Percentiles rank a stretch among this genome's conserved stretches.
These are phyloP conservation scores for Polymixis flavicincta DNA, from an alignment of 2,888 invertebrate genomes.

Conservation along the genomic window DNA sequence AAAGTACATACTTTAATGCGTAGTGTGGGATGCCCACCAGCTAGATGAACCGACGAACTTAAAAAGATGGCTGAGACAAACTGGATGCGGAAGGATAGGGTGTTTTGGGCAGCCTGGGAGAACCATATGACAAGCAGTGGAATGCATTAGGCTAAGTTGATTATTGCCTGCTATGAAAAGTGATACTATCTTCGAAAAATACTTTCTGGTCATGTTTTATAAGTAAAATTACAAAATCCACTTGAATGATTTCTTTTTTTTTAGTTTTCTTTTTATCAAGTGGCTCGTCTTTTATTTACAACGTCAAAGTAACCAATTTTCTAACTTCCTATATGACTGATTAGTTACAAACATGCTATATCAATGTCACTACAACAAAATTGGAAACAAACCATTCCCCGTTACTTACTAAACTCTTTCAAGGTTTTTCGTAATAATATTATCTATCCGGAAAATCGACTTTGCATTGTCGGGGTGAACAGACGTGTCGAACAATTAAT, in stretches of 20 bases:
- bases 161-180: neutral
- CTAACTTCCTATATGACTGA: conserved; percentile 35
- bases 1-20: neutral
- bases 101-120: neutral
- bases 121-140: neutral
- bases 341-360: conserved; percentile 45
- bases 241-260: neutral
- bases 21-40: too few species aligned
- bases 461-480: too few species aligned
- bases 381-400: conserved; percentile 15
- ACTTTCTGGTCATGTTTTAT: neutral
- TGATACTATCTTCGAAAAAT: neutral
- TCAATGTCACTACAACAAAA: conserved; percentile 56
- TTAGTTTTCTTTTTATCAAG: neutral
- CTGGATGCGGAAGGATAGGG: neutral
- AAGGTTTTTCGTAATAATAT: neutral
- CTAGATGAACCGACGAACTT: neutral
- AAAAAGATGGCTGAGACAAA: neutral
- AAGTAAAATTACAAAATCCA: neutral
- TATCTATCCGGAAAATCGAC: neutral
- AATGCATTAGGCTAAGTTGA: neutral
- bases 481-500: too few species aligned
- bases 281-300: neutral
- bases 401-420: conserved; percentile 22
- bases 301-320: conserved; percentile 9